Evolutionary conservation across 1,140 invertebrate genomes (phyloP), one percentile per base, ranked within the genome.

Genomic region (Phortica variegata): DNA sequence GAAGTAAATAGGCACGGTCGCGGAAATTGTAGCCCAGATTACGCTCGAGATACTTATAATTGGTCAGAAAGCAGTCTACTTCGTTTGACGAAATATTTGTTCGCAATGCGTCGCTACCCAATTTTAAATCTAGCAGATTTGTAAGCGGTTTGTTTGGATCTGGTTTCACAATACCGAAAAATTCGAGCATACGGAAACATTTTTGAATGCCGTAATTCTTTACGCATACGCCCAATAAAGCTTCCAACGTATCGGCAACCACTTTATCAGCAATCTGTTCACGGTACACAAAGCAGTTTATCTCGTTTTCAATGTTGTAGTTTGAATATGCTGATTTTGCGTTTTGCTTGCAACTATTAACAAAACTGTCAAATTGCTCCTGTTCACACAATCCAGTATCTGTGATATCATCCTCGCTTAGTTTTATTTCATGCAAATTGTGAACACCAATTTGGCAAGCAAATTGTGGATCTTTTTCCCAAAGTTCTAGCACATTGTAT

Each of bases 161-260:
- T 31, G 66, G 31, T 1, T 84, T 85, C 20, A 87, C 75, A 39
- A 90, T 79, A 29, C 77, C 80, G 29, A 95, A 79, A 85, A 87
- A 94, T 47, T 86, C 82, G 33, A 94, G 72, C 36, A 94, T 76
- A 46, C 79, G 80, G 2, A 89, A 77, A 2, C 73, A 78, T 29
- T 76, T 77, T 34, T 75, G 54, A 12, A 83, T 60, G 1, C 83
- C 80, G 52, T 78, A 81, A 61, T 82, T 82, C 31, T 81, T 65
- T 0, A 90, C 77, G 63, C 91, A 90, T 12, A 85, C 86, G 0
- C 92, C 93, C 20, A 94, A 82, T 1, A 96, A 70, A 0, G 92
- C 87, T 79, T 95, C 92, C 3, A 94, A 83, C 58, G 82, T 84
- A 77, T 95, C 92, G 1, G 92, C 86, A 2, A 93, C 78, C 13